Base-by-base conservation (phyloP, 2,888 invertebrate genomes). In the Megalurothrips usitatus region DNA sequence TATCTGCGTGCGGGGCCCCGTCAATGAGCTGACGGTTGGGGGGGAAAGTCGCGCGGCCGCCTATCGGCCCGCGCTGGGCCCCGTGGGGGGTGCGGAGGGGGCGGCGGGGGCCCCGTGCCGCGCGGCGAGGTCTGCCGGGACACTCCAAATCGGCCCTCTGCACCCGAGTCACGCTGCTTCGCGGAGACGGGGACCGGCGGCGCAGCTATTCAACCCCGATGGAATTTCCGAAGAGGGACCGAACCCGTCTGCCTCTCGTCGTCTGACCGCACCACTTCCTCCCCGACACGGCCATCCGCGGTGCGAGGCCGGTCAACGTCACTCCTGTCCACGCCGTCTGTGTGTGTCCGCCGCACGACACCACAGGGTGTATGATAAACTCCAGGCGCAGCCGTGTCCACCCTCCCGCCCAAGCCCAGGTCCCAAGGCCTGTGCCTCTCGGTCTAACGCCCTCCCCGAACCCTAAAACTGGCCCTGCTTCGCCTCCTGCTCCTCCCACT, bases 141-240 rank as follows among this genome's bases (percentile, higher is more conserved):
- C 52, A 52, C 58, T n/a, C 58, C 58, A 58, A 58, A 58, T 17
- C 58, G 58, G 19, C 68, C 23, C 68, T 75, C 26, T 75, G 26
- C 68, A 75, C 68, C 23, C 68, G 23, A 26, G 68, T 26, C 68
- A 75, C 68, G 68, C 68, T 19, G 63, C 52, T 43, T 43, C 34
- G 34, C 34, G 52, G 52, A 12, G 6, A 52, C 52, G 2, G 52
- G 6, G 2, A 9, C 14, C 52, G 52, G 19, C 52, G n/a, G n/a
- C n/a, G 26, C 1, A 58, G 68, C 26, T 26, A 75, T 75, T 26
- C 68, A 26, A 12, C 68, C 68, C 12, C 68, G 68, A 75, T 23
- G 68, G 68, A 75, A 26, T 75, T 75, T 75, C 52, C 23, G 26
- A 26, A 75, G 68, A 58, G n/a, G 58, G 58, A 58, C 58, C 58